Evolutionary conservation across 2,888 invertebrate species (phyloP), one percentile per base, ranked within the genome.

Genomic region (Noctuana brunneofusca): DNA sequence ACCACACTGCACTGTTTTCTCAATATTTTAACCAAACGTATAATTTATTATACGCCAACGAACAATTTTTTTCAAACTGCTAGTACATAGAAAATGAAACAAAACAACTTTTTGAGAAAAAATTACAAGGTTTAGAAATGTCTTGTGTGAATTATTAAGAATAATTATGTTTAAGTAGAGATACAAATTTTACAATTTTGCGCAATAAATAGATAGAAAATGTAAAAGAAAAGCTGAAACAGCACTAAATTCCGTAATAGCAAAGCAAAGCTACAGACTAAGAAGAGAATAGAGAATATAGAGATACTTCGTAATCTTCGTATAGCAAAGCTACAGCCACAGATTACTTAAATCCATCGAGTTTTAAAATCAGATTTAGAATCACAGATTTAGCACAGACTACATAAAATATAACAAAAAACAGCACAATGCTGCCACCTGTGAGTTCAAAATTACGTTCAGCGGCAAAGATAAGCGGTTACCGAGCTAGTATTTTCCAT

Each of bases 21-120:
- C 3, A n/a, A 48, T 48, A 22, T n/a, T 22, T 22, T 22, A 22
- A n/a, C 48, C 11, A 20, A 27, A 6, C 18, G 27, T 27, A 24
- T 50, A 24, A 4, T 20, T 38, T 48, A 62, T 48, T 62, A 22
- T 32, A 41, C 43, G 27, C 54, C 62, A 66, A 68, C 68, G 66
- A 56, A 64, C 46, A 35, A n/a, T 52, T 65, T 66, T 68, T 64
- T 56, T 63, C 55, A 63, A 63, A 56, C 62, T 50, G 50, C 30
- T 35, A 12, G 18, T 8, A n/a, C 9, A 24, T 12, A 14, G 38
- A 43, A 52, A 56, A 24, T 35, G 46, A 53, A 50, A 59, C 60
- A 58, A 57, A 57, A 53, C 35, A 16, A 67, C 63, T 56, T 55
- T 64, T 12, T 49, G 16, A 49, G 30, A 20, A 9, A 6, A 54